phyloP scores from a whole-genome alignment of 2,113 vertebrate genomes.

The Misgurnus mizolepis region DNA sequence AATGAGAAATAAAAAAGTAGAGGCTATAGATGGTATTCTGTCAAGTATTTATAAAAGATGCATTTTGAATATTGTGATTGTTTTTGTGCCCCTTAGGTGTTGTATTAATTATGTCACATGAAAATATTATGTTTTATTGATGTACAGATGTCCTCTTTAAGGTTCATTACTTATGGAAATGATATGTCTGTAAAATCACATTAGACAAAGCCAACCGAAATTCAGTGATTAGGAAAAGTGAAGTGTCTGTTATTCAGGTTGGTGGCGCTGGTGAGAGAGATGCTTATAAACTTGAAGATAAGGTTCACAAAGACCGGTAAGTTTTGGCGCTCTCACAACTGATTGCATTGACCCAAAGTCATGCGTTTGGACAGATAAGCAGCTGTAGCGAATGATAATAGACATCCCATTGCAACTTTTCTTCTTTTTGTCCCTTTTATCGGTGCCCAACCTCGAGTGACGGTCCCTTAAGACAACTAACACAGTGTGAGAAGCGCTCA shows the following conservation, averaged over 20 bases:
- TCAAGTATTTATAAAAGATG: no score
- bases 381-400: slow-evolving; percentile 41
- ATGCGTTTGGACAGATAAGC: slow-evolving; percentile 49
- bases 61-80: no score
- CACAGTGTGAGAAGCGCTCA: not conserved
- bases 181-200: not conserved
- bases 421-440: slow-evolving; percentile 31
- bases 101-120: no score
- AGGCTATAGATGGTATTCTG: no score
- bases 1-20: no score
- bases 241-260: not conserved
- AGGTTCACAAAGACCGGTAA: slow-evolving; percentile 52
- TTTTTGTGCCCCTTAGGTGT: no score
- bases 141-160: not conserved
- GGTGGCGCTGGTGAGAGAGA: slow-evolving; percentile 20
- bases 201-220: slow-evolving; percentile 18
- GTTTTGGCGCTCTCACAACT: slow-evolving; percentile 39
- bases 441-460: slow-evolving; percentile 30
- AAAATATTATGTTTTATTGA: no score
- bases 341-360: slow-evolving; percentile 54
- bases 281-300: not conserved
- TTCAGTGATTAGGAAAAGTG: slow-evolving; percentile 23
- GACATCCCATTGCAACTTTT: slow-evolving; percentile 42
- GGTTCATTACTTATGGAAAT: not conserved
- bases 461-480: slow-evolving; percentile 32